Evolutionary conservation across 2,113 vertebrate species (phyloP).

Genomic region (Aptenodytes forsteri): DNA sequence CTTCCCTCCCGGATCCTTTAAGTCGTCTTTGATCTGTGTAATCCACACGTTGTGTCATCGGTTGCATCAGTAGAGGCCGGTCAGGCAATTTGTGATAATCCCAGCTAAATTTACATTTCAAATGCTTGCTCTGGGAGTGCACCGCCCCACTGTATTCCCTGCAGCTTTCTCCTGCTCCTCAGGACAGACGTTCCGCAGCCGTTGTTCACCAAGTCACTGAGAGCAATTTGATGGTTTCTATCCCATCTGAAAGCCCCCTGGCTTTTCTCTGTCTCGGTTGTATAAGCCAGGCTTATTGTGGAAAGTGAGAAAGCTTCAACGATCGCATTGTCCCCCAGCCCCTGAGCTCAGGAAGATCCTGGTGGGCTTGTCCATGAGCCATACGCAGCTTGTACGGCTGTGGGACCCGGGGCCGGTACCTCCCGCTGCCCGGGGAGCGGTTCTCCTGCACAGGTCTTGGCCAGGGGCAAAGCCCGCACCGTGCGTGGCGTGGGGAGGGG

Average conservation of each 20-base stretch:
- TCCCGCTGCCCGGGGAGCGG: rapidly evolving
- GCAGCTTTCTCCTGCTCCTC: neutral
- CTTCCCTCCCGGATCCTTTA: neutral
- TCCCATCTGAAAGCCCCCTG: neutral
- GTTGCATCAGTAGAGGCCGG: neutral
- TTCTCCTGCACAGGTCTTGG: neutral
- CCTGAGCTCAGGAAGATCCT: neutral
- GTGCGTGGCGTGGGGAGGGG: neutral
- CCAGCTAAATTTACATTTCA: slow-evolving; percentile 6
- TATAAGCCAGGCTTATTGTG: neutral
- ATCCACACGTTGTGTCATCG: neutral
- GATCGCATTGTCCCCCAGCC: neutral
- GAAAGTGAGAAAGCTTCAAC: neutral
- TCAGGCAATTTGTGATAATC: slow-evolving; percentile 31
- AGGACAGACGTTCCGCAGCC: neutral
- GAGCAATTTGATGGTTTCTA: neutral
- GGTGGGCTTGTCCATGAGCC: neutral
- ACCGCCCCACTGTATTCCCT: neutral
- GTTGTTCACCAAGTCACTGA: neutral
- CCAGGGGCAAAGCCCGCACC: neutral
- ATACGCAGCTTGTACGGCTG: rapidly evolving
- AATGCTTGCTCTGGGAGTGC: neutral
- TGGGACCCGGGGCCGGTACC: rapidly evolving
- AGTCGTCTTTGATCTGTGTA: neutral
- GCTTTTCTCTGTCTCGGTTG: rapidly evolving